Base-by-base conservation (phyloP, 2,888 invertebrate genomes). In the Chalcis sispes region DNA sequence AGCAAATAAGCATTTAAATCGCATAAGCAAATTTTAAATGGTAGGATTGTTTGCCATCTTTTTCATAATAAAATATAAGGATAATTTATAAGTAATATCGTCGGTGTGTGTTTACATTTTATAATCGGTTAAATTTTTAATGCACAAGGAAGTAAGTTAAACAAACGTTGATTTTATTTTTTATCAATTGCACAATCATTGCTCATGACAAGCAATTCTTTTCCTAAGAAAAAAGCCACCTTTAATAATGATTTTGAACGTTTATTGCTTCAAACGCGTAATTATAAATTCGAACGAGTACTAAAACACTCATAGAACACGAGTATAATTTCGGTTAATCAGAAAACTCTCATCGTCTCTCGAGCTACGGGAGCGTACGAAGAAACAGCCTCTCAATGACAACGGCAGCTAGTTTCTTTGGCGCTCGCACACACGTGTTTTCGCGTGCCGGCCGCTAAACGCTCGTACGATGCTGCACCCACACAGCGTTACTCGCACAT, bases 341-440 rank as follows among this genome's bases (percentile, higher is more conserved):
- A 13, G 7, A 42, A 4, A 36, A 36, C 4, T 36, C 36, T 36
- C 3, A 32, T 32, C 3, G 32, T 8, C 2, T 13, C 46, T 56
- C 25, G 23, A 23, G 27, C 15, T 20, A 32, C n/a, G n/a, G n/a
- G n/a, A n/a, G n/a, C 36, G 8, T 32, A 1, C 32, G 18, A 23
- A 10, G 13, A 48, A 64, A 56, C 64, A 61, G 8, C 23, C n/a
- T 50, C 4, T 15, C 8, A 46, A 46, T n/a, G 27, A 27, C 13
- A n/a, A 15, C 40, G 40, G 52, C 36, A 40, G 52, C 40, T 65
- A 52, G 52, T 25, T 13, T 54, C 56, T 13, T 18, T 18, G 2
- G 48, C 25, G 59, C 36, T n/a, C 10, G 50, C 27, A 40, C 56
- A 64, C 72, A 72, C 72, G 56, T 72, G 72, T 72, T 72, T 48